Evolutionary conservation across 1,140 invertebrate genomes (phyloP).

Genomic region (Panonychus citri): DNA sequence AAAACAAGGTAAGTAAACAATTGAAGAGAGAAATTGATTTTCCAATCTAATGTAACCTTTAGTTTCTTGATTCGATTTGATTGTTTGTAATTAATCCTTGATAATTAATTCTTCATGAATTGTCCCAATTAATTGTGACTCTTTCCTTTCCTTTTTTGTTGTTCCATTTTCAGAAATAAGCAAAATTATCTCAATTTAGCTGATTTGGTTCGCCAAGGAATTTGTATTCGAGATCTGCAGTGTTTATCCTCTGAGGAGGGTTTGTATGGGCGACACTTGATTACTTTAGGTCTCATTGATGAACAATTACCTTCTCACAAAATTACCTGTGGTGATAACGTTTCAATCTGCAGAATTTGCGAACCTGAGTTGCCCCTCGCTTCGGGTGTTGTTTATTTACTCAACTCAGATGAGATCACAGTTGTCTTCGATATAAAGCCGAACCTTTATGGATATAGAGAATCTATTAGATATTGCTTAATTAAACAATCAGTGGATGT

Average conservation of each 20-base stretch:
- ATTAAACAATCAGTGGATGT: conserved; percentile 30
- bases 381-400: conserved; percentile 16
- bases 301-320: conserved; percentile 24
- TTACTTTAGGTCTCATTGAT: conserved; percentile 20
- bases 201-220: conserved; percentile 23
- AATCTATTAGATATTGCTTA: conserved; percentile 21
- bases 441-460: conserved; percentile 20
- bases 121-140: neutral
- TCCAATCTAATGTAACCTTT: too few relatives aligned
- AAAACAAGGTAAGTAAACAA: conserved; percentile 21
- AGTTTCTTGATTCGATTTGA: too few relatives aligned
- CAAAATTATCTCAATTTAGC: conserved; percentile 23
- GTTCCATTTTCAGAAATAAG: conserved; percentile 16
- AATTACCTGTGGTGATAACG: conserved; percentile 28
- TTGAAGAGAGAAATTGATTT: too few relatives aligned
- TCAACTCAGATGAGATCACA: conserved; percentile 11
- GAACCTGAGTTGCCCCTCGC: conserved; percentile 13
- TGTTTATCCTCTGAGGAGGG: conserved; percentile 21
- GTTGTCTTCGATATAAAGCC: conserved; percentile 26
- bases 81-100: too few relatives aligned
- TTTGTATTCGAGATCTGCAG: conserved; percentile 24
- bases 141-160: too few relatives aligned
- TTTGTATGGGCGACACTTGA: conserved; percentile 24
- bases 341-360: conserved; percentile 21
- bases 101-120: too few relatives aligned